Percentiles rank a stretch among this genome's conserved stretches.
phyloP scores from a whole-genome alignment of 1,140 invertebrate genomes.

The Lucilia cuprina region DNA sequence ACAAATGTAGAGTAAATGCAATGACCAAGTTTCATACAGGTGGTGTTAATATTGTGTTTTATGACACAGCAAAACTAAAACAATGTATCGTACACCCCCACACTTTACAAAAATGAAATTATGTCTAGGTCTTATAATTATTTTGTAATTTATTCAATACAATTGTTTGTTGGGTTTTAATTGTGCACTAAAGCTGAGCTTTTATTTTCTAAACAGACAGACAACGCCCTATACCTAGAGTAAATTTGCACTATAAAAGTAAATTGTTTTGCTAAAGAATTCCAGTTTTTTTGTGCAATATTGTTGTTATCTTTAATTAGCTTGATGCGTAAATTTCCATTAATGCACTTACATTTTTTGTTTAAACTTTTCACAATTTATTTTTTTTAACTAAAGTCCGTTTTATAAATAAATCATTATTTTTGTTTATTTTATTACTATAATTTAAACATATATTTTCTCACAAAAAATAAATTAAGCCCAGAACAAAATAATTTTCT shows the following conservation, averaged over 20 bases:
- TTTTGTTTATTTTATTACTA: background rate
- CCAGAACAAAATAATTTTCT: background rate
- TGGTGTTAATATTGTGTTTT: background rate
- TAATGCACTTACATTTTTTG: background rate
- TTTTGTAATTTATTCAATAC: background rate
- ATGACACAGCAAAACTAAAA: background rate
- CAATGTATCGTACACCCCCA: background rate
- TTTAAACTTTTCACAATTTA: background rate
- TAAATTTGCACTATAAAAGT: background rate
- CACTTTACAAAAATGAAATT: background rate
- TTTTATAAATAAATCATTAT: background rate
- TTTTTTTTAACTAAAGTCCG: background rate
- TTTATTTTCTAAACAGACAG: background rate
- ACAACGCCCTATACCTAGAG: background rate
- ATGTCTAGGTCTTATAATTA: background rate
- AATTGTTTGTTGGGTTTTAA: background rate
- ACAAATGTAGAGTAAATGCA: background rate
- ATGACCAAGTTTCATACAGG: background rate
- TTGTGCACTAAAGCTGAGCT: background rate
- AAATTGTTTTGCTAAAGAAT: background rate
- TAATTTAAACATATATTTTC: background rate
- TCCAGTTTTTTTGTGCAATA: background rate
- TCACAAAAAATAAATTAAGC: background rate
- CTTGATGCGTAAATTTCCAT: background rate
- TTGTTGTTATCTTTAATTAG: background rate